A percentile compares a stretch with the other conserved stretches of the same genome.
These are phyloP conservation scores for Vimba vimba DNA, from an alignment of 2,113 vertebrate genomes.

Conservation along the genomic window DNA sequence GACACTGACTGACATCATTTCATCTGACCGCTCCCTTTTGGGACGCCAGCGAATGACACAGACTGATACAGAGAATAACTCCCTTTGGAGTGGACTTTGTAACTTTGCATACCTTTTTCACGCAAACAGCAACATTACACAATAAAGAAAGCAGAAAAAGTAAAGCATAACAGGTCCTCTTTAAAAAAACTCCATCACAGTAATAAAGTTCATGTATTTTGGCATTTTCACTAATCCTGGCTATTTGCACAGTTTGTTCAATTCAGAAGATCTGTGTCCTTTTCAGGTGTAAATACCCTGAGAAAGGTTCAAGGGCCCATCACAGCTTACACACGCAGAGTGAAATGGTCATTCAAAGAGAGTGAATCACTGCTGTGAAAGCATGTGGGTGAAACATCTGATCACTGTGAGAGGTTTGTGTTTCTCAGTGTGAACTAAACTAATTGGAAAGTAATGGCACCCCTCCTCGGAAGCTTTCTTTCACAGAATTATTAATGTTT, in stretches of 20 bases:
- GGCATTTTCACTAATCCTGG: neutral
- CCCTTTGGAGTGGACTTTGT: no score
- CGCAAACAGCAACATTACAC: no score
- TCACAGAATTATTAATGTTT: slow-evolving; percentile 18
- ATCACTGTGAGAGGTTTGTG: slow-evolving; percentile 3
- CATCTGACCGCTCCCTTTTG: no score
- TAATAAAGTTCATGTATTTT: neutral
- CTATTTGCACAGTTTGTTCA: neutral
- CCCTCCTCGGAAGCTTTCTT: slow-evolving; percentile 61
- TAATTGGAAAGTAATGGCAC: slow-evolving; percentile 55
- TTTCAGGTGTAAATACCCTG: neutral
- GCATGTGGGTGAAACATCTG: neutral
- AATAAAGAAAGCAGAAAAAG: no score
- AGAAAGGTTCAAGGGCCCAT: neutral
- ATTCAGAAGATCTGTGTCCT: neutral
- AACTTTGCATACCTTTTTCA: no score
- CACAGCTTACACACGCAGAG: neutral
- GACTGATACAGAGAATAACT: no score
- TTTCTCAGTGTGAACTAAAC: slow-evolving; percentile 7
- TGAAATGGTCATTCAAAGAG: neutral
- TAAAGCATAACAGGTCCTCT: no score
- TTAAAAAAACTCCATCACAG: neutral
- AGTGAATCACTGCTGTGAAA: slow-evolving; percentile 1
- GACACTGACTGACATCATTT: no score
- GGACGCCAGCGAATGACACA: no score